phyloP scores from a whole-genome alignment of 2,797 vertebrate genomes.

The Bovichtus diacanthus region DNA sequence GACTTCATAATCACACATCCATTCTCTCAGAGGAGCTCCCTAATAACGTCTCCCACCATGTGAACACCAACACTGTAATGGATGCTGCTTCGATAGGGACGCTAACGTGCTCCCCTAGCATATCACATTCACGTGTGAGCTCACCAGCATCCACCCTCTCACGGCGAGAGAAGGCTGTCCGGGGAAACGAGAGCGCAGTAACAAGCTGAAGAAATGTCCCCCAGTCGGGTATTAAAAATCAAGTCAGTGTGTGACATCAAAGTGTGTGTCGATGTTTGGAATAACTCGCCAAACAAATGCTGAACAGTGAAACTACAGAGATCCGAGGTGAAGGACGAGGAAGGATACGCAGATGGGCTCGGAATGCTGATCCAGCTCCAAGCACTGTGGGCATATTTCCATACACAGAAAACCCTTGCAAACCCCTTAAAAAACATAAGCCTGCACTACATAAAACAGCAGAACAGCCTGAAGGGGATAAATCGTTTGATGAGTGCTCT shows the following conservation, averaged over 20 bases:
- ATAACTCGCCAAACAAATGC: conserved; percentile 84
- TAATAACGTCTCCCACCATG: conserved; percentile 93
- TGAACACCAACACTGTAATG: conserved; percentile 78
- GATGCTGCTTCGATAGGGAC: conserved; percentile 58
- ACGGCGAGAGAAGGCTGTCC: conserved; percentile 32
- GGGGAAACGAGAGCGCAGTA: conserved; percentile 58
- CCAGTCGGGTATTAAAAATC: conserved; percentile 75
- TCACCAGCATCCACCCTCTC: conserved; percentile 29
- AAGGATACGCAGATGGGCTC: conserved; percentile 79
- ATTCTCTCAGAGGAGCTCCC: conserved; percentile 95
- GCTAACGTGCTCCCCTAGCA: conserved; percentile 45
- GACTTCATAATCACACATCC: conserved; percentile 99
- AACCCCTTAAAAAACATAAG: conserved; percentile 54
- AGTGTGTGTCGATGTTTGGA: conserved; percentile 68
- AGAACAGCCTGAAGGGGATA: conserved; percentile 45
- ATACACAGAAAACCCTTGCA: conserved; percentile 60
- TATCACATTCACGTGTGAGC: conserved; percentile 48
- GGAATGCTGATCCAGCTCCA: conserved; percentile 76
- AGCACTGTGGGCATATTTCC: conserved; percentile 67
- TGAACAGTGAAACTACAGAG: conserved; percentile 81
- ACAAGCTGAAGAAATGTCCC: conserved; percentile 71
- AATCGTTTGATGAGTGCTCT: conserved; percentile 59
- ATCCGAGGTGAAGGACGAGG: conserved; percentile 83
- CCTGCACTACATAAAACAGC: conserved; percentile 58
- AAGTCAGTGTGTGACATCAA: conserved; percentile 86